Evolutionary conservation across 2,888 invertebrate species (phyloP).

Genomic region (Oscheius myriophilus): DNA sequence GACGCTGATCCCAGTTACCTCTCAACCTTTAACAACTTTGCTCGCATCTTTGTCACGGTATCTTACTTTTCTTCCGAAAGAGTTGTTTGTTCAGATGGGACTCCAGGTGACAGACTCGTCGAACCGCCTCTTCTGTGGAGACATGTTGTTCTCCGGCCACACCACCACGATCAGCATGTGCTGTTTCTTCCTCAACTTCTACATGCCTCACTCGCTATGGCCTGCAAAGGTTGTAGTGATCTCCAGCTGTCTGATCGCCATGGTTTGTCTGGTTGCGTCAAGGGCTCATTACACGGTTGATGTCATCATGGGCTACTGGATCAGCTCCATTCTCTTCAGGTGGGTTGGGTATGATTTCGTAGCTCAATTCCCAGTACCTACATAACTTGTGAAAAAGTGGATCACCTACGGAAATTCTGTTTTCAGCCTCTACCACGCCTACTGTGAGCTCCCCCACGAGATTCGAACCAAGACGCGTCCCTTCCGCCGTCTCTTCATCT

Average conservation of each 20-base stretch:
- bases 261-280: constrained; percentile 18
- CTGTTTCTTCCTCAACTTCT: constrained; percentile 30
- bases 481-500: constrained; percentile 28
- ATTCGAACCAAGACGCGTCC: constrained; percentile 1
- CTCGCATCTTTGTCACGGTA: constrained; percentile 15
- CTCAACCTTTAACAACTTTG: constrained; percentile 5
- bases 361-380: too few species aligned
- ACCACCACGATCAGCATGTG: constrained; percentile 20
- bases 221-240: constrained; percentile 11
- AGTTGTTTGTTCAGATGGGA: too few species aligned
- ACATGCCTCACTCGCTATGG: constrained; percentile 26
- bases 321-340: constrained; percentile 14
- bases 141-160: constrained; percentile 28
- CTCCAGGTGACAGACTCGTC: constrained; percentile 22
- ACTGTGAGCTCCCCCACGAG: constrained; percentile 21
- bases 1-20: constrained; percentile 4
- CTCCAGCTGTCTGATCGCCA: constrained; percentile 26
- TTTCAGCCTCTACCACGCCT: constrained; percentile 21
- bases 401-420: too few species aligned
- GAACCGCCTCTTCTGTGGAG: constrained; percentile 19
- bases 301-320: constrained; percentile 27
- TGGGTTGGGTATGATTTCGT: too few species aligned
- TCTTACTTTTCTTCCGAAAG: not conserved
- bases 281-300: constrained; percentile 30
- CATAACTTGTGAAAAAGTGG: too few species aligned